phyloP scores from a whole-genome alignment of 2,113 vertebrate species.

The Herpailurus yagouaroundi region DNA sequence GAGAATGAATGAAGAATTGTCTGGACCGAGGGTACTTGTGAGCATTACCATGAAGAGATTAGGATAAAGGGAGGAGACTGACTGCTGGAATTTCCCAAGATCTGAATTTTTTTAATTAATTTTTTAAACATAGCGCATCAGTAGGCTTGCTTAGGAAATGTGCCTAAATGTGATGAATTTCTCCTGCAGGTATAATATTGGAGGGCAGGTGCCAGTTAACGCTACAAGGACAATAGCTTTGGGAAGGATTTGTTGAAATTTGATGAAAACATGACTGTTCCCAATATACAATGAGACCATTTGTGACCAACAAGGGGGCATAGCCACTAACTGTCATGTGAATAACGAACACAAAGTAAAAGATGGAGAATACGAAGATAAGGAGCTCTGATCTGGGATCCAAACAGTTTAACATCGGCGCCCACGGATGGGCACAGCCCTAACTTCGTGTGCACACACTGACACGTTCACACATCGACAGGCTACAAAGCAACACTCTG shows the following conservation, averaged over 20 bases:
- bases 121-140: conserved; percentile 32
- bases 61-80: background rate
- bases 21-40: conserved; percentile 53
- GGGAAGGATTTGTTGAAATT: background rate
- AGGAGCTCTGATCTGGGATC: background rate
- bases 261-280: background rate
- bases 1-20: conserved; percentile 66
- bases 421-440: background rate
- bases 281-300: conserved; percentile 38
- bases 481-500: accelerated
- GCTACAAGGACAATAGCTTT: background rate
- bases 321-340: background rate
- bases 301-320: conserved; percentile 26
- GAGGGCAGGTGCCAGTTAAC: background rate
- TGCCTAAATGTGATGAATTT: background rate
- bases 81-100: conserved; percentile 67
- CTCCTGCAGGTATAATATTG: conserved; percentile 50
- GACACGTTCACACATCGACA: background rate
- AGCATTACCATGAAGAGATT: conserved; percentile 55
- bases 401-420: background rate
- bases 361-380: background rate
- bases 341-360: background rate
- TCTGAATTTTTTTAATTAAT: conserved; percentile 33
- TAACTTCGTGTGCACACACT: accelerated
- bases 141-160: background rate